Evolutionary conservation across 1,140 invertebrate species (phyloP).

Genomic region (Danaus plexippus): DNA sequence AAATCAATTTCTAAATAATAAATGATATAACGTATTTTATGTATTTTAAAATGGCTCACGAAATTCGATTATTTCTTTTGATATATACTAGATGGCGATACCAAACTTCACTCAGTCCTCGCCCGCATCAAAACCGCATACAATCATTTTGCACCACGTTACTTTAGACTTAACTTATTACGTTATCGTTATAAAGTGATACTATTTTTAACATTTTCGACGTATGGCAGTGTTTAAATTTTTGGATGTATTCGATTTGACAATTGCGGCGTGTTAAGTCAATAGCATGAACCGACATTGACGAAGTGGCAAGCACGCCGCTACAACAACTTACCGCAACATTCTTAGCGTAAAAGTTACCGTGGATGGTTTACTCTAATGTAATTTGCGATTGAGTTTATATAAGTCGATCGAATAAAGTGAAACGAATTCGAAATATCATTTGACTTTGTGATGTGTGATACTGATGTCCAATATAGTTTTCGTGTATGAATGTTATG

Average conservation of each 20-base stretch:
- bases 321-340: constrained; percentile 63
- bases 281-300: constrained; percentile 60
- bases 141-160: constrained; percentile 24
- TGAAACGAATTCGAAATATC: constrained; percentile 30
- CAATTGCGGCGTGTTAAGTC: constrained; percentile 36
- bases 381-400: constrained; percentile 65
- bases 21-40: too few species aligned
- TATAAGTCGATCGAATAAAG: constrained; percentile 43
- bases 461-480: constrained; percentile 37
- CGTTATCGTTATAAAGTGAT: constrained; percentile 20
- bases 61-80: neutral
- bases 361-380: constrained; percentile 69
- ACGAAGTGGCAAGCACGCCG: constrained; percentile 50
- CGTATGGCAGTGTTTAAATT: constrained; percentile 29
- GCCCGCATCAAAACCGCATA: constrained; percentile 14
- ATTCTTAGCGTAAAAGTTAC: constrained; percentile 71
- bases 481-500: constrained; percentile 15
- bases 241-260: constrained; percentile 26
- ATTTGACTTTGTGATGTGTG: constrained; percentile 41
- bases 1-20: neutral
- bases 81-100: constrained; percentile 16
- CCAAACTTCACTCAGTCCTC: constrained; percentile 11
- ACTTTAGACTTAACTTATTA: constrained; percentile 25
- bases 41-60: neutral
- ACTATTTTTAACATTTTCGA: constrained; percentile 27